These are phyloP conservation scores for Melinopterus prodromus DNA, from an alignment of 2,888 invertebrate species.

Conservation along the genomic window DNA sequence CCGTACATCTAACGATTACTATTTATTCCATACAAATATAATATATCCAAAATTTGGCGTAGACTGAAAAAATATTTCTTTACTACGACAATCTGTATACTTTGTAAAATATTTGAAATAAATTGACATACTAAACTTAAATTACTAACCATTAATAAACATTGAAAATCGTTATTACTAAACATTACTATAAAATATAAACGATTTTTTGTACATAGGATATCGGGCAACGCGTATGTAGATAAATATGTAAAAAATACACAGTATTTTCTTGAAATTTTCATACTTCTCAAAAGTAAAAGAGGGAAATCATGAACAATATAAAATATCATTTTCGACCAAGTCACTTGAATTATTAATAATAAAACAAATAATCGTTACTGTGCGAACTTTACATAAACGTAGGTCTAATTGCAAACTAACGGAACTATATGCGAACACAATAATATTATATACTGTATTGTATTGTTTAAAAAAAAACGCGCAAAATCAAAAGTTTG, in stretches of 20 bases:
- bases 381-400: constrained; percentile 6
- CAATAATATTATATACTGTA: neutral
- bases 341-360: neutral
- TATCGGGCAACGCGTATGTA: constrained; percentile 10
- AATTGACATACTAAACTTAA: neutral
- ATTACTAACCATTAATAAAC: neutral
- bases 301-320: neutral
- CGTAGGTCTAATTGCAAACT: neutral
- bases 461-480: neutral
- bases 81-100: neutral
- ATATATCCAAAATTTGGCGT: neutral
- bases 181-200: constrained; percentile 1
- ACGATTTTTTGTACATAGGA: constrained; percentile 13
- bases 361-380: neutral
- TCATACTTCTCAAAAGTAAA: constrained; percentile 11
- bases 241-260: constrained; percentile 11
- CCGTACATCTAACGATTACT: neutral
- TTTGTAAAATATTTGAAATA: neutral
- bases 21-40: neutral
- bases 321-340: constrained; percentile 16
- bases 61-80: neutral
- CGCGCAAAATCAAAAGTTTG: neutral
- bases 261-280: constrained; percentile 16
- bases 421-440: constrained; percentile 5
- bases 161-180: neutral